Percentiles rank a stretch among this genome's conserved stretches.
Evolutionary conservation across 2,888 invertebrate genomes (phyloP).

Genomic region (Leptinotarsa haldemani): DNA sequence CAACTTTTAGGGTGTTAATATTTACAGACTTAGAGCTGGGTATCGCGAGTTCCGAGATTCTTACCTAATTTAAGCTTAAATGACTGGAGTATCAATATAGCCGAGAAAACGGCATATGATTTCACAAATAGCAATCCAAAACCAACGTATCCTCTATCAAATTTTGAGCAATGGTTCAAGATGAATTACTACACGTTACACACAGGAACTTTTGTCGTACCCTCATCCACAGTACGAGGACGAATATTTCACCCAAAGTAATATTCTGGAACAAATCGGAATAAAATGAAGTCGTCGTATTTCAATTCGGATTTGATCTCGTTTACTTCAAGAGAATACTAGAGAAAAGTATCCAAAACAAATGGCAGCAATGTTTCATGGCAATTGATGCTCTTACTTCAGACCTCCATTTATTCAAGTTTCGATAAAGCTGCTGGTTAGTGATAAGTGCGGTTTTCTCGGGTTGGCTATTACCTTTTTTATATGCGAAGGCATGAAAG

Average conservation of each 20-base stretch:
- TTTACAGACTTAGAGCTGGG: too few relatives aligned
- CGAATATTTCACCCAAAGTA: slow-evolving; percentile 7
- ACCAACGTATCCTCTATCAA: not conserved
- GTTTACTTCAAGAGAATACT: slow-evolving; percentile 34
- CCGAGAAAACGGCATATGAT: not conserved
- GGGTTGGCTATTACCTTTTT: not conserved
- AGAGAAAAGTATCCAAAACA: slow-evolving; percentile 50
- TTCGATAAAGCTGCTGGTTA: slow-evolving; percentile 1
- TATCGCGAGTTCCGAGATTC: too few relatives aligned
- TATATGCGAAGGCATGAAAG: slow-evolving; percentile 6
- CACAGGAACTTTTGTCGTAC: not conserved
- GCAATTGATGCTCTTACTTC: slow-evolving; percentile 56
- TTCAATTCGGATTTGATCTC: slow-evolving; percentile 36
- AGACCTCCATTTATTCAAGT: slow-evolving; percentile 20
- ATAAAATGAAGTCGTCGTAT: slow-evolving; percentile 37
- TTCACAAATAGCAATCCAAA: not conserved
- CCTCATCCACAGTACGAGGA: not conserved
- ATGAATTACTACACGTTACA: not conserved
- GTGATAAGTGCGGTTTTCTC: slow-evolving; percentile 8
- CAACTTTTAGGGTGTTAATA: too few relatives aligned
- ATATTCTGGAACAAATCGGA: slow-evolving; percentile 30
- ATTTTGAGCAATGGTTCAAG: not conserved
- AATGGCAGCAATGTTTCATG: slow-evolving; percentile 61
- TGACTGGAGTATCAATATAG: too few relatives aligned
- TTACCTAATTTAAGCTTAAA: too few relatives aligned